These are phyloP conservation scores for Tinamus major DNA, from an alignment of 2,797 vertebrate species.

Conservation along the genomic window DNA sequence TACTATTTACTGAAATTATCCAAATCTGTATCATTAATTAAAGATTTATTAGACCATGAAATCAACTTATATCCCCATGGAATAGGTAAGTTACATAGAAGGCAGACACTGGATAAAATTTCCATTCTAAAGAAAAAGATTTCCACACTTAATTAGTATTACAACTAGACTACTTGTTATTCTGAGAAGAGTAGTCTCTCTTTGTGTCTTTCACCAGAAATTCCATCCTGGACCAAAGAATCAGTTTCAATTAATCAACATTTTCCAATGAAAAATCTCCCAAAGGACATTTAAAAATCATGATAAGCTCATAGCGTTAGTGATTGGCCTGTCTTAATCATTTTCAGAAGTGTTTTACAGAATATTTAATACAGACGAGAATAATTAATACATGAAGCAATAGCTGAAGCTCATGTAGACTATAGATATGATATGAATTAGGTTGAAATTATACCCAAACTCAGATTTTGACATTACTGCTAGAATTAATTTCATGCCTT, in stretches of 20 bases:
- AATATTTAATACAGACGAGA: slow-evolving; percentile 70
- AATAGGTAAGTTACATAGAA: slow-evolving; percentile 29
- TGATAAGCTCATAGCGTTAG: slow-evolving; percentile 62
- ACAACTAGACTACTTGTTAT: slow-evolving; percentile 49
- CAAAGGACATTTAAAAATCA: slow-evolving; percentile 56
- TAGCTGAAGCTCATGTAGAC: slow-evolving; percentile 51
- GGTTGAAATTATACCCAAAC: slow-evolving; percentile 39
- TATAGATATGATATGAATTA: slow-evolving; percentile 57
- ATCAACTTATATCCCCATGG: slow-evolving; percentile 36
- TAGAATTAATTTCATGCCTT: slow-evolving; percentile 62
- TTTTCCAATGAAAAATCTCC: slow-evolving; percentile 64
- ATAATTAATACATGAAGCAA: slow-evolving; percentile 70
- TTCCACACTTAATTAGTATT: slow-evolving; percentile 63
- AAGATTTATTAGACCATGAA: slow-evolving; percentile 62
- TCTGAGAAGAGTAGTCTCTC: slow-evolving; percentile 35
- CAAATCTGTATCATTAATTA: slow-evolving; percentile 61
- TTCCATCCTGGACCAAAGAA: slow-evolving; percentile 35
- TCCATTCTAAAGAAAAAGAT: slow-evolving; percentile 47
- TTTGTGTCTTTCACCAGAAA: slow-evolving; percentile 58
- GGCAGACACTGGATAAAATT: slow-evolving; percentile 39
- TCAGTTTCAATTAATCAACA: slow-evolving; percentile 70
- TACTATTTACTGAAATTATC: slow-evolving; percentile 16
- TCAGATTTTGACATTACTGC: slow-evolving; percentile 38
- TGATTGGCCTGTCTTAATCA: slow-evolving; percentile 64
- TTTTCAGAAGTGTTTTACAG: slow-evolving; percentile 69